Evolutionary conservation across 2,113 vertebrate species (phyloP).

Genomic region (Scytalopus superciliaris): DNA sequence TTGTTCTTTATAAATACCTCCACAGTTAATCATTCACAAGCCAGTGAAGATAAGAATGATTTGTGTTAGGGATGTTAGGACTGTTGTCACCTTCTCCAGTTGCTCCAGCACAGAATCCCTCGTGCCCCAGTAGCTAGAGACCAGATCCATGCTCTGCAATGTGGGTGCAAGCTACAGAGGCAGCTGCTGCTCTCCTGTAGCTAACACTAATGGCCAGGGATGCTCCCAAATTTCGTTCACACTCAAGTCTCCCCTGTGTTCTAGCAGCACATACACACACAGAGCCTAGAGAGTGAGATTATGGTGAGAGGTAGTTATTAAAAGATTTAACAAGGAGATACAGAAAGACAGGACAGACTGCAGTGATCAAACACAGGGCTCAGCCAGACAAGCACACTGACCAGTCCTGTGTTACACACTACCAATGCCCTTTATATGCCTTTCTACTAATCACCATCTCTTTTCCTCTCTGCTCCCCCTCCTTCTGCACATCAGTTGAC

Average conservation of each 20-base stretch:
- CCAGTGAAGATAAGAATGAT: background rate
- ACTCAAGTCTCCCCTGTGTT: background rate
- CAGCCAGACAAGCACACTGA: background rate
- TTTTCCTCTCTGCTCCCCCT: fast-evolving
- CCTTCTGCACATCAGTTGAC: background rate
- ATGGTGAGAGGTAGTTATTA: background rate
- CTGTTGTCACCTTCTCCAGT: background rate
- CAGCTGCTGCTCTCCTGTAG: background rate
- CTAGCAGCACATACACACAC: background rate
- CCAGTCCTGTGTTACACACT: background rate
- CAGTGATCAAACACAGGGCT: background rate
- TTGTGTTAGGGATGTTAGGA: background rate
- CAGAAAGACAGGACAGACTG: background rate
- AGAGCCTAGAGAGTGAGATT: background rate
- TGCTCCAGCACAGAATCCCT: background rate
- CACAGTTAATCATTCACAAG: background rate
- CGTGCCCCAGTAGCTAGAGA: background rate
- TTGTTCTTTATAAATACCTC: background rate
- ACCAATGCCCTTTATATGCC: background rate
- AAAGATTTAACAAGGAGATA: background rate
- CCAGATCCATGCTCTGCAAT: background rate
- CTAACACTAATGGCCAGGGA: background rate
- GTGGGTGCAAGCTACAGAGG: background rate
- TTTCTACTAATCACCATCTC: fast-evolving
- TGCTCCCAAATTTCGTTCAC: background rate